Base-by-base conservation (phyloP, 2,113 vertebrate genomes). In the Ranitomeya imitator region DNA sequence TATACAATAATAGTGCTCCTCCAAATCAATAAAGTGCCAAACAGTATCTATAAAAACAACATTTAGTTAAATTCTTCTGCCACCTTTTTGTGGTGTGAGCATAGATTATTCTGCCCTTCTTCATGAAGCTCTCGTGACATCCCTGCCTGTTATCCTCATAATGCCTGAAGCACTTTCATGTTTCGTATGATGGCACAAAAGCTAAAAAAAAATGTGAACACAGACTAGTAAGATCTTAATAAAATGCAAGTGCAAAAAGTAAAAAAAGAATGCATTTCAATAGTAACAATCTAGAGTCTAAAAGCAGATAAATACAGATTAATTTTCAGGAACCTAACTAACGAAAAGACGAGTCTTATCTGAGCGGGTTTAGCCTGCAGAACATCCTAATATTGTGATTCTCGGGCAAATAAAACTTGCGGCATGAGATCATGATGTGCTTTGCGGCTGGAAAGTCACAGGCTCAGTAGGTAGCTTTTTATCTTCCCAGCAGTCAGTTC, bases 391-490 rank as follows among this genome's bases (percentile, higher is more conserved):
- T 94, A 96, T 95, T 95, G 94, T 96, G 94, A 95, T 94, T 95
- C 92, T 94, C 93, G 93, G 93, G 94, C 93, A 96, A 96, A 96
- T 96, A 96, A 97, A 95, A 96, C 95, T 96, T 96, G 96, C 95
- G 94, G 93, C 96, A 98, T 98, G 95, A 98, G 97, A 97, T 97
- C 96, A 98, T 96, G 96, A 97, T 96, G 96, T 94, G 96, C 96
- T 97, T 96, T 96, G 95, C 96, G 95, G 95, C 95, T 92, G 91
- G 95, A 96, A 96, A 97, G 96, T 97, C 96, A 94, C 95, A 93
- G 94, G 94, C 97, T 95, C 97, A 96, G 97, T 96, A 95, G 97
- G 98, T 96, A 95, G 95, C 96, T 97, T 97, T 98, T 99, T 97
- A 98, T 98, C 97, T 95, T 97, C 97, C 94, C 97, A 98, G 97